These are phyloP conservation scores for Brachystomella parvula DNA, from an alignment of 1,140 invertebrate genomes.

Conservation along the genomic window DNA sequence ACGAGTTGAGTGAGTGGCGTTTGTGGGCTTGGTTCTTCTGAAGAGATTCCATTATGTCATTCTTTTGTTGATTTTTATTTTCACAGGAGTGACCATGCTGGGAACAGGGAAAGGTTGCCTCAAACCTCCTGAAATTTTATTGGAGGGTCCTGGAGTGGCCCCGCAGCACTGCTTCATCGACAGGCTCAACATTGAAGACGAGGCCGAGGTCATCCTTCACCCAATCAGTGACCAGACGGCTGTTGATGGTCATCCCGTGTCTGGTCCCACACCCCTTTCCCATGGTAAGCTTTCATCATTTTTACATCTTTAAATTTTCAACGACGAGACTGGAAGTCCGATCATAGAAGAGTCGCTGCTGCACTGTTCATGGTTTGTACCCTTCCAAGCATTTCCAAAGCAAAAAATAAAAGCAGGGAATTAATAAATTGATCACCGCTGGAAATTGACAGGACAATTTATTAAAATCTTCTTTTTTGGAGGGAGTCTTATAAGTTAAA, in stretches of 20 bases:
- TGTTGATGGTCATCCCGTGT: conserved; percentile 24
- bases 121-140: conserved; percentile 35
- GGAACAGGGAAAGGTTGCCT: conserved; percentile 35
- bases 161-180: conserved; percentile 38
- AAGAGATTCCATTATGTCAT: conserved; percentile 9
- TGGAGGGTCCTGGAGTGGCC: conserved; percentile 27
- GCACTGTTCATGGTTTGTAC: no score
- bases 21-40: not conserved
- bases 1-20: no score
- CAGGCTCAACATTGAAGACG: conserved; percentile 10
- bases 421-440: no score
- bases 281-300: conserved; percentile 28
- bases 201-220: conserved; percentile 35
- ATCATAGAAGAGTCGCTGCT: no score
- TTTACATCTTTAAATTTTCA: conserved; percentile 4
- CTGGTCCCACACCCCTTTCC: conserved; percentile 25
- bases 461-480: no score
- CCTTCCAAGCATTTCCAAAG: no score
- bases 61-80: conserved; percentile 12
- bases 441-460: no score
- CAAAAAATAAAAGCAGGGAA: no score
- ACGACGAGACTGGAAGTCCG: not conserved
- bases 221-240: conserved; percentile 35
- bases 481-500: no score
- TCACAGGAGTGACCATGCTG: conserved; percentile 37